A percentile compares a stretch with the other conserved stretches of the same genome.
phyloP scores from a whole-genome alignment of 2,113 vertebrate genomes.

The Pterocles burchelli region DNA sequence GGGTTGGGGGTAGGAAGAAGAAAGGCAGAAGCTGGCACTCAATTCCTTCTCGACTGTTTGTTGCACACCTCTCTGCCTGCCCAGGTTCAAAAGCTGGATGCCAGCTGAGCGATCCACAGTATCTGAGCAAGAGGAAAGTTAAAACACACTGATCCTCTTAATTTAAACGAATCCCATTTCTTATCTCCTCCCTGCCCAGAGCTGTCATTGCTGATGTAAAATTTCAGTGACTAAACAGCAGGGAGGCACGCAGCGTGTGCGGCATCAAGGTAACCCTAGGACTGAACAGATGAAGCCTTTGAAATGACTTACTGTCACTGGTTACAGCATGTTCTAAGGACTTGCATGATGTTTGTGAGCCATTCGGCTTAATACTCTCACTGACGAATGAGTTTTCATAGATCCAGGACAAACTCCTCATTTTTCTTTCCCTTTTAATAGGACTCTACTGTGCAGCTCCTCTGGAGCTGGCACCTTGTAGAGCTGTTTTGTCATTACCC shows the following conservation, averaged over 20 bases:
- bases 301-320: background rate
- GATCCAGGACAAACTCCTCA: conserved; percentile 32
- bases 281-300: background rate
- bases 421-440: conserved; percentile 39
- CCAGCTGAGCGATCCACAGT: background rate
- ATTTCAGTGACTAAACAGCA: background rate
- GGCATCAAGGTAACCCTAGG: background rate
- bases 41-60: background rate
- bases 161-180: background rate
- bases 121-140: background rate
- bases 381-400: conserved; percentile 23
- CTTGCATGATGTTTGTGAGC: background rate
- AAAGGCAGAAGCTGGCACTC: background rate
- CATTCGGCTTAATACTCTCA: background rate
- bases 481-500: background rate
- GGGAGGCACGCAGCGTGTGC: background rate
- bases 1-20: background rate
- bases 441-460: background rate
- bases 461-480: background rate
- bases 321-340: background rate
- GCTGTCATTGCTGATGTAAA: background rate
- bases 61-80: background rate
- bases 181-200: background rate
- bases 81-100: accelerated
- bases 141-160: background rate